Conservation (phyloP, 2,888 invertebrate species). For the Camponotus fellah region DNA sequence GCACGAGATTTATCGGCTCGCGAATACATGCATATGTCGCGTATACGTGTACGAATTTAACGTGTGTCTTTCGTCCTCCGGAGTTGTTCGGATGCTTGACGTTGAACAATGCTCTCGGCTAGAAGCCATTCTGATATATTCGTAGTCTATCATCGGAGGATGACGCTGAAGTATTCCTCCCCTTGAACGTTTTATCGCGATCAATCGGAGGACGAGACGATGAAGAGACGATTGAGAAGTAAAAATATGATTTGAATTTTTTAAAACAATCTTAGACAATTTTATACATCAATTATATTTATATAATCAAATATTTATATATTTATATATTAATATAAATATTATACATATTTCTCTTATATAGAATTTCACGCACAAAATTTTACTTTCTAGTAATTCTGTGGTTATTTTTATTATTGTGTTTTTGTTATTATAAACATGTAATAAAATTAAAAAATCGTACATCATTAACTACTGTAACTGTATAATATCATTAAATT, state of each 20-base stretch:
- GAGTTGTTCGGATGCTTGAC: constrained; percentile 55
- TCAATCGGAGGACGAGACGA: constrained; percentile 39
- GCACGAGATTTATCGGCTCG: constrained; percentile 64
- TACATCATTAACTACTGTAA: not conserved
- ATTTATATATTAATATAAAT: not conserved
- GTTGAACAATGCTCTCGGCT: constrained; percentile 69
- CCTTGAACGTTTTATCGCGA: constrained; percentile 51
- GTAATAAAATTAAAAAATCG: not conserved
- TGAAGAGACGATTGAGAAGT: constrained; percentile 49
- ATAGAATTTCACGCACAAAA: too few relatives aligned
- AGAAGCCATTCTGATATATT: constrained; percentile 59
- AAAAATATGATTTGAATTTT: not conserved
- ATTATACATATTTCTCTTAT: not conserved
- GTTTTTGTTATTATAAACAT: not conserved
- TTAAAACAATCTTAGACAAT: not conserved
- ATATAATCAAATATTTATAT: not conserved
- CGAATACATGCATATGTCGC: constrained; percentile 13
- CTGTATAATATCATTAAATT: not conserved
- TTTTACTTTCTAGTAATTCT: not conserved
- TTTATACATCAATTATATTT: not conserved
- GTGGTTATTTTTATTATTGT: not conserved
- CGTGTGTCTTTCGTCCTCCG: constrained; percentile 36
- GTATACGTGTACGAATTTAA: not conserved
- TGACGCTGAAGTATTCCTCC: constrained; percentile 64
- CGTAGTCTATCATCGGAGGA: constrained; percentile 60